Conservation (phyloP, 2,797 vertebrate genomes). For the Chromis chromis region DNA sequence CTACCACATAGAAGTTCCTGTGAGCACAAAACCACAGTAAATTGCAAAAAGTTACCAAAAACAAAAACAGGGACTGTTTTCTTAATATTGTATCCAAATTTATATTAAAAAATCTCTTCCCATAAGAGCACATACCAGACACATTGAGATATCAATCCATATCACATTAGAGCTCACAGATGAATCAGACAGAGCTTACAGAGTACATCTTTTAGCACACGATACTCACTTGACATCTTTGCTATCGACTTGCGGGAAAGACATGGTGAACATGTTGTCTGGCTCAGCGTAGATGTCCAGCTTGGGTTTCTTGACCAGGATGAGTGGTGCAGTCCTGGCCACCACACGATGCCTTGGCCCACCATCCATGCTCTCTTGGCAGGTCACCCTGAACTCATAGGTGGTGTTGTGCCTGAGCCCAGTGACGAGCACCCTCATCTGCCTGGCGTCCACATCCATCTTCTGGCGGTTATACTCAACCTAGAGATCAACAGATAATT, state of each 20-base stretch:
- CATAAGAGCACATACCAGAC: neutral
- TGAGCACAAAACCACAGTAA: conserved; percentile 21
- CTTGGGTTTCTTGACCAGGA: conserved; percentile 90
- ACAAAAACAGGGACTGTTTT: neutral
- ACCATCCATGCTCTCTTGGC: conserved; percentile 89
- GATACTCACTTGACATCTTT: conserved; percentile 90
- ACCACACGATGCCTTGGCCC: conserved; percentile 91
- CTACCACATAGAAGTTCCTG: conserved; percentile 94
- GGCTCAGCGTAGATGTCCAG: conserved; percentile 88
- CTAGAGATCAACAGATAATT: conserved; percentile 72
- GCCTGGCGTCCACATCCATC: conserved; percentile 91
- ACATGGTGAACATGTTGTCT: conserved; percentile 89
- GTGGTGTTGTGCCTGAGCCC: conserved; percentile 91
- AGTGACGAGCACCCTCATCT: conserved; percentile 91
- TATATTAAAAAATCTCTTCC: too few species aligned
- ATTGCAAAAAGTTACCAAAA: neutral
- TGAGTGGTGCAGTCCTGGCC: conserved; percentile 90
- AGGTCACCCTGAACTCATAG: conserved; percentile 93
- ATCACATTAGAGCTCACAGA: neutral
- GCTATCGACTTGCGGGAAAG: conserved; percentile 87
- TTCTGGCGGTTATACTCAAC: conserved; percentile 94
- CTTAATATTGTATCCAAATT: neutral
- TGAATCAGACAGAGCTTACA: conserved; percentile 2
- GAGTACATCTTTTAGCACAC: neutral
- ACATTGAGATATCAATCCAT: conserved; percentile 16